phyloP scores from a whole-genome alignment of 2,113 vertebrate species.

The Parus major region DNA sequence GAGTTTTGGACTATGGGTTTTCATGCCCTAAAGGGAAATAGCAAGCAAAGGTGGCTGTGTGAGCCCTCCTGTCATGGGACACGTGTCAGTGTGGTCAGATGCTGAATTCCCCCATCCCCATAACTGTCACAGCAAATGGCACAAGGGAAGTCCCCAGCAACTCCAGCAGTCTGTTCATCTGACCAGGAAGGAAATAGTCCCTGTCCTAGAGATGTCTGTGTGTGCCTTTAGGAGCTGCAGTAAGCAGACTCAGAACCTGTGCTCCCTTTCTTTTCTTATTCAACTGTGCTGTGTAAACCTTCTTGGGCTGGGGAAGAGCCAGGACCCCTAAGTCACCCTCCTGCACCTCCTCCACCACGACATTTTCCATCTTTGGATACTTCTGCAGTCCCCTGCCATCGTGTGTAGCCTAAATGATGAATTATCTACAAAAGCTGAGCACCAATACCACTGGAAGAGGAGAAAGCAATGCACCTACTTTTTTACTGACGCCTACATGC shows the following conservation, averaged over 20 bases:
- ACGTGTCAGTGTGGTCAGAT: neutral
- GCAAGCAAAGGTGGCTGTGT: neutral
- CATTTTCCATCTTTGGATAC: neutral
- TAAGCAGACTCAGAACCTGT: neutral
- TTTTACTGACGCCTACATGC: neutral
- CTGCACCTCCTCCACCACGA: no score
- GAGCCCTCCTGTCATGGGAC: accelerated
- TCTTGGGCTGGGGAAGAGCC: neutral
- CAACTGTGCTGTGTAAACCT: neutral
- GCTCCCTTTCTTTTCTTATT: neutral
- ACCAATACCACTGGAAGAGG: neutral
- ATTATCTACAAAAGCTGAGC: neutral
- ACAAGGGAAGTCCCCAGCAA: neutral
- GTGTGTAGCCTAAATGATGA: neutral
- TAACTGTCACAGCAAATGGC: neutral
- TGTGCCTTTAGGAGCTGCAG: neutral
- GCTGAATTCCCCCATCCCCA: neutral
- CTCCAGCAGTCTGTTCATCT: neutral
- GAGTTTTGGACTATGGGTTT: neutral
- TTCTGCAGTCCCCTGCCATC: neutral
- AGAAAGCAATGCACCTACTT: neutral
- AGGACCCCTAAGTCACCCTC: neutral
- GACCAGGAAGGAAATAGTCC: neutral
- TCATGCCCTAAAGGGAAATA: neutral
- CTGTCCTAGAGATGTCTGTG: neutral